Evolutionary conservation across 2,113 vertebrate species (phyloP).

Genomic region (Anser cygnoides): DNA sequence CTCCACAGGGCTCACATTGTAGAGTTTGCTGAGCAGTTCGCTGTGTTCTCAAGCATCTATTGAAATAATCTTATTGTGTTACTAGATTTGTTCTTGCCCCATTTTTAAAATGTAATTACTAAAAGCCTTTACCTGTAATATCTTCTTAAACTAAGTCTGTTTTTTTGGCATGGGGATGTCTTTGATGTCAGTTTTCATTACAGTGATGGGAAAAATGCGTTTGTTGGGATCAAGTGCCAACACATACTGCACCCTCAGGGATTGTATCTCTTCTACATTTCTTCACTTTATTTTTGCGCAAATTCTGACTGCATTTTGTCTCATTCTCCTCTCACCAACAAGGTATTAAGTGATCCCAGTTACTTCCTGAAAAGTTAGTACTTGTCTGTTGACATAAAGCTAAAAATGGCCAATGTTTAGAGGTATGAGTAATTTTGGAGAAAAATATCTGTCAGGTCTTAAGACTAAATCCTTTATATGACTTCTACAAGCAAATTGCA

Average conservation of each 20-base stretch:
- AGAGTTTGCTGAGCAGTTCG: neutral
- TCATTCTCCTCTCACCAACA: neutral
- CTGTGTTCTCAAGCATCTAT: neutral
- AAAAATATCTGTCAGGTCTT: neutral
- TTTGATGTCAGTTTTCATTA: neutral
- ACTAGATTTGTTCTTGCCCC: neutral
- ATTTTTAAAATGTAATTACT: neutral
- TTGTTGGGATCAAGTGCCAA: neutral
- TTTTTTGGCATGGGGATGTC: neutral
- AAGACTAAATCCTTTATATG: neutral
- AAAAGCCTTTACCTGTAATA: neutral
- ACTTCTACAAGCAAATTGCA: neutral
- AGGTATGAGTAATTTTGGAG: neutral
- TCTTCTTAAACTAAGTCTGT: neutral
- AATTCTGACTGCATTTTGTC: neutral
- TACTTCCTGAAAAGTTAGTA: neutral
- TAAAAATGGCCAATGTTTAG: neutral
- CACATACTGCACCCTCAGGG: neutral
- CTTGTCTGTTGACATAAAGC: neutral
- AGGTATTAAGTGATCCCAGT: neutral
- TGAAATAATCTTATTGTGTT: neutral
- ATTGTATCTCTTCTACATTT: neutral
- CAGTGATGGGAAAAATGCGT: neutral
- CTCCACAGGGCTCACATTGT: neutral
- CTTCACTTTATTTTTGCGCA: constrained; percentile 9